Conservation (phyloP, 2,113 vertebrate species). For the Argyrosomus japonicus region DNA sequence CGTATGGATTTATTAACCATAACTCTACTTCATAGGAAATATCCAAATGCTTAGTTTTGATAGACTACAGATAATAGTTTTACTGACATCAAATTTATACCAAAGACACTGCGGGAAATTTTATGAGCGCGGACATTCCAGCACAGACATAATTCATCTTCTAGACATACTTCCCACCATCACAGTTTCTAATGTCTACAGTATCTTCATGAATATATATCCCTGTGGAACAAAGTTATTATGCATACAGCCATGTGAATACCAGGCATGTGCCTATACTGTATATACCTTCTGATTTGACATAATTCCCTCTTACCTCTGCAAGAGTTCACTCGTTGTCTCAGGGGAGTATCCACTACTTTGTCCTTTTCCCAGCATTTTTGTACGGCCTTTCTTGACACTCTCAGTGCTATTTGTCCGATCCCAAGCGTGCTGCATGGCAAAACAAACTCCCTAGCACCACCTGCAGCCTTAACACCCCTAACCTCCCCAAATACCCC, state of each 20-base stretch:
- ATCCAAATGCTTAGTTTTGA: background rate
- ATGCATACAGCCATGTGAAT: slow-evolving; percentile 10
- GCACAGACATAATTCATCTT: slow-evolving; percentile 13
- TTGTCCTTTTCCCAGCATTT: slow-evolving; percentile 77
- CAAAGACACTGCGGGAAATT: slow-evolving; percentile 9
- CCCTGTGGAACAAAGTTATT: background rate
- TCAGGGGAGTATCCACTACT: slow-evolving; percentile 63
- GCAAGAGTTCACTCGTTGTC: slow-evolving; percentile 54
- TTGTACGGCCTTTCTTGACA: slow-evolving; percentile 56
- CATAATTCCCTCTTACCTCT: slow-evolving; percentile 77
- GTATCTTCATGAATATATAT: slow-evolving; percentile 12
- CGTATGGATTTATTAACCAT: too few species aligned
- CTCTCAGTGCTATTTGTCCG: slow-evolving; percentile 60
- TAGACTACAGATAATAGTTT: background rate
- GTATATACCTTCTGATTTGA: background rate
- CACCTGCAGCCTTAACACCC: slow-evolving; percentile 65
- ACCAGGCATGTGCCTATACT: background rate
- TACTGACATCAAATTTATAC: background rate
- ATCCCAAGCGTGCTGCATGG: slow-evolving; percentile 78
- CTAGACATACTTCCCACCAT: background rate
- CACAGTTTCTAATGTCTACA: background rate
- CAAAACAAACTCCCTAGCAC: slow-evolving; percentile 68
- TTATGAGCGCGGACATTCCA: background rate
- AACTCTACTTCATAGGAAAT: background rate
- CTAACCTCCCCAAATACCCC: slow-evolving; percentile 37